Percentiles rank a stretch among this genome's conserved stretches.
phyloP scores from a whole-genome alignment of 2,888 invertebrate genomes.

The Athalia rosae region DNA sequence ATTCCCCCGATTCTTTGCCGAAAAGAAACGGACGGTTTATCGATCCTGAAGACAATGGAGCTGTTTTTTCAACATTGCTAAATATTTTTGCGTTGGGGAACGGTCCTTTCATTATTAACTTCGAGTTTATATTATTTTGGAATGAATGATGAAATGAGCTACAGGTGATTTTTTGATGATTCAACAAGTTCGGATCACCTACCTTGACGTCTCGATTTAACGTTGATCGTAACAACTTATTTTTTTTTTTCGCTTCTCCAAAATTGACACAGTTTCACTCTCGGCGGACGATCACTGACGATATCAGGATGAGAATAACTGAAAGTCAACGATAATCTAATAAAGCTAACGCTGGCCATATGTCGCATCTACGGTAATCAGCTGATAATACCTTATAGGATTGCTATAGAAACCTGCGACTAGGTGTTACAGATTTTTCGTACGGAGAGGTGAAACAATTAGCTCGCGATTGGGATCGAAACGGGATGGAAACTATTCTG shows the following conservation, averaged over 20 bases:
- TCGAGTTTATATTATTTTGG: background rate
- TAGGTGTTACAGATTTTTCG: constrained; percentile 44
- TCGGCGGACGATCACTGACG: constrained; percentile 36
- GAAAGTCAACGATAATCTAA: constrained; percentile 66
- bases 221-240: background rate
- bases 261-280: constrained; percentile 40
- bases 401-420: constrained; percentile 64
- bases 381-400: constrained; percentile 64
- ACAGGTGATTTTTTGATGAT: background rate
- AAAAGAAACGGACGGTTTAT: background rate
- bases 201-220: background rate
- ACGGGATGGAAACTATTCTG: background rate
- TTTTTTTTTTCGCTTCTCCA: no score
- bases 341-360: constrained; percentile 66
- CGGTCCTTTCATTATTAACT: background rate
- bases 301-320: constrained; percentile 56
- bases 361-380: constrained; percentile 66
- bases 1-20: background rate
- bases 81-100: no score
- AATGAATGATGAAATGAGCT: background rate
- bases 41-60: background rate
- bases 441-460: constrained; percentile 40
- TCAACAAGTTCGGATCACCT: background rate
- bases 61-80: background rate
- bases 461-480: background rate